Conservation (phyloP, 1,140 invertebrate species). For the Aphelenchoides fujianensis region DNA sequence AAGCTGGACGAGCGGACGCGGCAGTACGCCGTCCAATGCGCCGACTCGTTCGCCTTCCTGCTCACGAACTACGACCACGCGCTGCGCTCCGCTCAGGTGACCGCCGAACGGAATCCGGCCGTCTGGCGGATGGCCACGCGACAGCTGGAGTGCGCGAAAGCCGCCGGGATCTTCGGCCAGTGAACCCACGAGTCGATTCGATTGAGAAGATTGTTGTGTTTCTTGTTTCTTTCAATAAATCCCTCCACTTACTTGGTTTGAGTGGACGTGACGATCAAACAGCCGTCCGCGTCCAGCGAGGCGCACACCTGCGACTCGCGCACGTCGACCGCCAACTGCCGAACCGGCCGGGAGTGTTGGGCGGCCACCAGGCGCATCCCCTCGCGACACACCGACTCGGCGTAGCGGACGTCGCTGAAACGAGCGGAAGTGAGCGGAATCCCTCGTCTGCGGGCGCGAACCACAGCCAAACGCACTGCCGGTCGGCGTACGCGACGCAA, state of each 20-base stretch:
- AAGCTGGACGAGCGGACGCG: background rate
- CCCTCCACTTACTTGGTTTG: slow-evolving; percentile 18
- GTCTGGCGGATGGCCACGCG: background rate
- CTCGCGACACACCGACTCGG: slow-evolving; percentile 31
- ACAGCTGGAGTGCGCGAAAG: background rate
- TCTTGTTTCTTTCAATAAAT: too few relatives aligned
- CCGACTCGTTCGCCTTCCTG: background rate
- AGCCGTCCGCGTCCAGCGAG: slow-evolving; percentile 19
- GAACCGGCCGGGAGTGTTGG: slow-evolving; percentile 27
- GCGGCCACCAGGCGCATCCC: slow-evolving; percentile 34
- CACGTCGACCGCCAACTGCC: slow-evolving; percentile 25
- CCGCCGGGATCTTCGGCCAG: too few relatives aligned
- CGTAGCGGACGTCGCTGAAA: slow-evolving; percentile 30
- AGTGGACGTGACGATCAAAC: slow-evolving; percentile 28
- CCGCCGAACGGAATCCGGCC: slow-evolving; percentile 2
- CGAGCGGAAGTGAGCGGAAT: too few relatives aligned
- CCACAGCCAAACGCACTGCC: slow-evolving; percentile 31
- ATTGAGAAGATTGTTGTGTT: too few relatives aligned
- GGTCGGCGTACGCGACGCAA: slow-evolving; percentile 24
- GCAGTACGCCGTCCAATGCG: background rate
- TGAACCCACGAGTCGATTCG: too few relatives aligned
- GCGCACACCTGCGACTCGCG: slow-evolving; percentile 18
- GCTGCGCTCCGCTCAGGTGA: background rate
- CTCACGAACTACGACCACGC: background rate
- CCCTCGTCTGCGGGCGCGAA: too few relatives aligned